Conservation (phyloP, 2,113 vertebrate genomes). For the Takifugu bimaculatus region DNA sequence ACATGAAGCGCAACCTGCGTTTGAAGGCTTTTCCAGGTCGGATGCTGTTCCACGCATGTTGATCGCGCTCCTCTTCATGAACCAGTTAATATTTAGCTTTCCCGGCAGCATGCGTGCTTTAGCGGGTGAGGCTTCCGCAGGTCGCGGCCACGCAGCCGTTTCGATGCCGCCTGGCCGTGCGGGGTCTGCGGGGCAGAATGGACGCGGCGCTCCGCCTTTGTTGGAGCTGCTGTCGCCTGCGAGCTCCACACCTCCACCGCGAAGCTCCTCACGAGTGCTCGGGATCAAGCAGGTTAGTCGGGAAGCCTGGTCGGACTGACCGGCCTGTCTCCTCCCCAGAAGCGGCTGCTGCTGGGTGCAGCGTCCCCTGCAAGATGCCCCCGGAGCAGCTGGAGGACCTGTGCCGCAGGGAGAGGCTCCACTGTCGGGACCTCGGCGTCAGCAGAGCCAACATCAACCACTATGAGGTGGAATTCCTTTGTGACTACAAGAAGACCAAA, state of each 20-base stretch:
- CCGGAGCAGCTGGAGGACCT: conserved; percentile 76
- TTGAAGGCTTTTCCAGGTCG: too few relatives aligned
- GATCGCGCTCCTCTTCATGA: too few relatives aligned
- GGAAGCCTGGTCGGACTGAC: too few relatives aligned
- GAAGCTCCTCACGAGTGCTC: too few relatives aligned
- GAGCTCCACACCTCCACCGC: too few relatives aligned
- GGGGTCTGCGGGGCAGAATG: too few relatives aligned
- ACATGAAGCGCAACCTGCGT: too few relatives aligned
- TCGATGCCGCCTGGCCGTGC: not conserved
- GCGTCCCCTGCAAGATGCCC: conserved; percentile 75
- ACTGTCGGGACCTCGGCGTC: conserved; percentile 75
- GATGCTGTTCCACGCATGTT: too few relatives aligned
- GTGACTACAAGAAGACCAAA: conserved; percentile 81
- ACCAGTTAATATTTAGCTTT: too few relatives aligned
- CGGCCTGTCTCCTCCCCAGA: not conserved
- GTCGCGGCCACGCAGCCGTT: not conserved
- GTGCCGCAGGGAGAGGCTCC: conserved; percentile 74
- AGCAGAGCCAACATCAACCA: conserved; percentile 77
- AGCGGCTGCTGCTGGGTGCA: conserved; percentile 64
- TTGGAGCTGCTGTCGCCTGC: too few relatives aligned
- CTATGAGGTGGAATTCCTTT: conserved; percentile 87
- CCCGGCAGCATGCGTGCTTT: not conserved
- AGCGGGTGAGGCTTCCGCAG: not conserved
- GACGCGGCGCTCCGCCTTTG: too few relatives aligned
- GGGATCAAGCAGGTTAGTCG: too few relatives aligned